These are phyloP conservation scores for Platyrinchus mystaceus DNA, from an alignment of 2,797 vertebrate species.

Conservation along the genomic window DNA sequence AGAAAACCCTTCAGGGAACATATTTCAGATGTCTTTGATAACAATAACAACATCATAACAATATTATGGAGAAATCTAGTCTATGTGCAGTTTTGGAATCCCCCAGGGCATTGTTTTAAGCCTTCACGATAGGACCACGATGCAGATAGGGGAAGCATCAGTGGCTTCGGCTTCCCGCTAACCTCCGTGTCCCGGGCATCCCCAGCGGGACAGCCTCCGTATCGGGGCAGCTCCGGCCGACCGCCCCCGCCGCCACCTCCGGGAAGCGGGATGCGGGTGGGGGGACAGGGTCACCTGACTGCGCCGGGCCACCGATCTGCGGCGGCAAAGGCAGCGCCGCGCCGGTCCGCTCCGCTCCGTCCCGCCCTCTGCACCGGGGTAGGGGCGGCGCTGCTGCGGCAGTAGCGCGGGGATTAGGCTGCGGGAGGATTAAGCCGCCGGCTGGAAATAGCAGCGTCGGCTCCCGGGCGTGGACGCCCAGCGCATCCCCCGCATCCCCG, in stretches of 20 bases:
- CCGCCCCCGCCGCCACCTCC: neutral
- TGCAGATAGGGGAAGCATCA: neutral
- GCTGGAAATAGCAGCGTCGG: slow-evolving; percentile 61
- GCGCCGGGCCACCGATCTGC: slow-evolving; percentile 47
- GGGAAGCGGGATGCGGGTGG: neutral
- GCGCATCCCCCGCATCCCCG: neutral
- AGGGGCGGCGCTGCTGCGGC: slow-evolving; percentile 32
- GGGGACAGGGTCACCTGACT: slow-evolving; percentile 80
- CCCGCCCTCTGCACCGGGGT: slow-evolving; percentile 31
- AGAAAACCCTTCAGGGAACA: neutral
- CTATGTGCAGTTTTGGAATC: neutral
- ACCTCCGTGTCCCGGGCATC: neutral
- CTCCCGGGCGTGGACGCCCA: slow-evolving; percentile 41
- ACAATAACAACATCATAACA: neutral
- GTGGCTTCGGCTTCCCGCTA: neutral
- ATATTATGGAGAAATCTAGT: neutral
- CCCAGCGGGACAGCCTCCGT: neutral
- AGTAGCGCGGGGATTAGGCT: slow-evolving; percentile 42
- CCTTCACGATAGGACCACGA: neutral
- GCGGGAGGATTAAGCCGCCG: slow-evolving; percentile 42
- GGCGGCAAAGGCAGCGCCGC: neutral
- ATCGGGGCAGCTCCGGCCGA: neutral
- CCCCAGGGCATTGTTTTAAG: neutral
- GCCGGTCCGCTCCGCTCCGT: neutral
- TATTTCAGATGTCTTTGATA: neutral